These are phyloP conservation scores for Microhierax caerulescens DNA, from an alignment of 2,797 vertebrate genomes.

Conservation along the genomic window DNA sequence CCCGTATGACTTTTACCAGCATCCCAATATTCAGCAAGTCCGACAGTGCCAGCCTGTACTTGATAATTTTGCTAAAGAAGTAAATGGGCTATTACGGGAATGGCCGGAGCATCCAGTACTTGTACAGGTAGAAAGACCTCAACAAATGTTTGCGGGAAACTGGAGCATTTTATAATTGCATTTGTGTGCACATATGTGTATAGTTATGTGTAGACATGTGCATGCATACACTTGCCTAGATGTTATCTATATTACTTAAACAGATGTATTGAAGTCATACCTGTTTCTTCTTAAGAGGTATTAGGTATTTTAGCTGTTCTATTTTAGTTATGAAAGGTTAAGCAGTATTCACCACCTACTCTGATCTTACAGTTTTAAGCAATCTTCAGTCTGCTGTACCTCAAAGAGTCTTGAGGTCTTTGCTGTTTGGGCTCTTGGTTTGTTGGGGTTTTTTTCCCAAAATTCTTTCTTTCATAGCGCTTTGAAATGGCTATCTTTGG, in stretches of 20 bases:
- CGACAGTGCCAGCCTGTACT: constrained; percentile 86
- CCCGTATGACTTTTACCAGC: constrained; percentile 94
- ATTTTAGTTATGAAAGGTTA: background rate
- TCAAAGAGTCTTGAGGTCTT: background rate
- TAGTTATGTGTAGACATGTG: background rate
- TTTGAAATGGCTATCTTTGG: background rate
- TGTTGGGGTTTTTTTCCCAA: background rate
- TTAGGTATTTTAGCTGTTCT: background rate
- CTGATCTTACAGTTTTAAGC: background rate
- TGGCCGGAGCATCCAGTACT: constrained; percentile 96
- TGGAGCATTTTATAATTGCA: background rate
- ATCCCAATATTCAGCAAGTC: constrained; percentile 89
- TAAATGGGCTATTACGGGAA: constrained; percentile 83
- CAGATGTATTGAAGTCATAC: background rate
- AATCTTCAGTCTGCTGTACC: background rate
- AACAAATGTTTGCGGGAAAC: background rate
- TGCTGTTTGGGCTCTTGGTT: background rate
- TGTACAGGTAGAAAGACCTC: constrained; percentile 80
- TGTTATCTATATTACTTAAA: background rate
- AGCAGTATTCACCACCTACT: background rate
- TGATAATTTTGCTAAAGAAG: constrained; percentile 79
- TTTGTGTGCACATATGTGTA: background rate
- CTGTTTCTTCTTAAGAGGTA: background rate
- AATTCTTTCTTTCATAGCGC: background rate
- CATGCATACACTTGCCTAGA: background rate